These are phyloP conservation scores for Pelagia noctiluca DNA, from an alignment of 30 jellyfish, hydroid and myxozoan species.

Conservation along the genomic window DNA sequence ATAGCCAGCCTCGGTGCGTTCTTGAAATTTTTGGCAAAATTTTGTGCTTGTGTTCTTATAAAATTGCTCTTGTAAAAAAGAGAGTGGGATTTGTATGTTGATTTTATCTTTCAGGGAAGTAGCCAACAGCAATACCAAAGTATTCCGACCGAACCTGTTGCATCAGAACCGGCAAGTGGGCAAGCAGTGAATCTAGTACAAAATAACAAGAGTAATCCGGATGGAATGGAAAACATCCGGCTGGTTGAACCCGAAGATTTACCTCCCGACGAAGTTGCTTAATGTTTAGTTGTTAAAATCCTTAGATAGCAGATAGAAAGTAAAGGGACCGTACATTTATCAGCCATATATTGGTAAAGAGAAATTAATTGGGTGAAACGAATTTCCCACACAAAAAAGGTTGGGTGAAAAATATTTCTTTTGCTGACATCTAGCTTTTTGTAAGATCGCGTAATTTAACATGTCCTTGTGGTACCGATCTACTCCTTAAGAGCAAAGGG, in stretches of 20 bases:
- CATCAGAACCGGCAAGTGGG: neutral
- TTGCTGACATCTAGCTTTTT: too few relatives aligned
- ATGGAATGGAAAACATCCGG: neutral
- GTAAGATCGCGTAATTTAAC: too few relatives aligned
- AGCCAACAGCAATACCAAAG: neutral
- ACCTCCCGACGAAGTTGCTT: neutral
- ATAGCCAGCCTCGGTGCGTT: neutral
- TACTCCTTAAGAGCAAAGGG: too few relatives aligned
- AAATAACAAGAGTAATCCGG: neutral
- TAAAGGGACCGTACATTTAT: too few relatives aligned
- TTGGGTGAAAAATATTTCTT: too few relatives aligned
- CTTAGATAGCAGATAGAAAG: too few relatives aligned
- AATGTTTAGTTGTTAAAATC: too few relatives aligned
- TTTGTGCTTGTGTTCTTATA: neutral
- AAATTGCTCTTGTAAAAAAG: neutral
- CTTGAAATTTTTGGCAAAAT: too few relatives aligned
- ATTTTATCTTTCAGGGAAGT: neutral
- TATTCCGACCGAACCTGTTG: neutral
- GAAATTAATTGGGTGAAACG: too few relatives aligned
- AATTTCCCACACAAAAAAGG: too few relatives aligned
- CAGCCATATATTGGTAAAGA: too few relatives aligned
- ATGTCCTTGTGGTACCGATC: too few relatives aligned
- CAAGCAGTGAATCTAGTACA: neutral
- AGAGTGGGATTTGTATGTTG: neutral
- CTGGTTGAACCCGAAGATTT: slow-evolving; percentile 3